Base-by-base conservation (phyloP, 2,888 invertebrate species). In the Xylota sylvarum region DNA sequence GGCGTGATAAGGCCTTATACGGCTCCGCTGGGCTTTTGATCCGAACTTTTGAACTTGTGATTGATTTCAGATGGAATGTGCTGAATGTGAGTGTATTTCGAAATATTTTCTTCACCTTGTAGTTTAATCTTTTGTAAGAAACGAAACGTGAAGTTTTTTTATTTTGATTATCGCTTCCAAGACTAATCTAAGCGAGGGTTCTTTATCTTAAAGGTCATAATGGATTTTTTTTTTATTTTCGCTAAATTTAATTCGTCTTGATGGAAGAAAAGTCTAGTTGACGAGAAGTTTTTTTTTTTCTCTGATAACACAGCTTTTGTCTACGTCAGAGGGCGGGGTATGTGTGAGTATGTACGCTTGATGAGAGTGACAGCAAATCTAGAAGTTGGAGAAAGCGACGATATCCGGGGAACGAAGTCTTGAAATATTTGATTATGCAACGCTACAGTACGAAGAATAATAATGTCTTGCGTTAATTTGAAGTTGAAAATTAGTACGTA, bases 11-110 rank as follows among this genome's bases (percentile, higher is more conserved):
- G 84, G 64, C 58, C 74, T 76, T 76, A 80, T 56, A 37, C 56
- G 58, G 74, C 73, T 83, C 52, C 67, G 35, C 37, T 73, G 55
- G 62, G 67, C 76, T 79, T 48, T 70, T 79, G 74, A 84, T 84
- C 64, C 74, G 84, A 79, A 84, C 84, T 84, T 64, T 84, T 84
- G 84, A 79, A 84, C 79, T 58, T 43, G 43, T 84, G 84, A 85
- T 85, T 80, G 84, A 80, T 80, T 85, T 85, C 46, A 46, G 65
- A 48, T n/a, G 19, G 43, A 64, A 64, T 73, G 5, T 43, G 12
- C 14, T 40, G 17, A 30, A 9, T 30, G 43, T 14, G 48, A 6
- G 46, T 35, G 58, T 19, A 30, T 46, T 32, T 40, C 27, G 23
- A 65, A 35, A 37, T 14, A 17, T 37, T n/a, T 5, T 43, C 35